A percentile compares a stretch with the other conserved stretches of the same genome.
Evolutionary conservation across 2,888 invertebrate genomes (phyloP).

Genomic region (Microlaimidae sp.): DNA sequence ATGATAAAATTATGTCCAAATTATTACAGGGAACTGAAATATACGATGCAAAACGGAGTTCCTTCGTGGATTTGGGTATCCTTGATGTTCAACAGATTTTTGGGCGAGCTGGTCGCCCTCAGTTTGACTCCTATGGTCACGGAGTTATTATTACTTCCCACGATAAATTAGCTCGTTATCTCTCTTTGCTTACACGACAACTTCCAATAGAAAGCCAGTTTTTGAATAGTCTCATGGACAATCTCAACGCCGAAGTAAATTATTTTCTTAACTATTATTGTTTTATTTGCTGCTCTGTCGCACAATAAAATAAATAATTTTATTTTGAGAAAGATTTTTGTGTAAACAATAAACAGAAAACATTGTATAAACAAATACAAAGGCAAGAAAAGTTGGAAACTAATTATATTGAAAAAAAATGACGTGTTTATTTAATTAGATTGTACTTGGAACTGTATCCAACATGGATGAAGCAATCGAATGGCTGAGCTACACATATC

Average conservation of each 20-base stretch:
- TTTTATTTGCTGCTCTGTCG: too few relatives aligned
- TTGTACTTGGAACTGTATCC: slow-evolving; percentile 82
- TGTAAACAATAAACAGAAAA: too few relatives aligned
- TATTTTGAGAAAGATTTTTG: too few relatives aligned
- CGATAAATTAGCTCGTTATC: slow-evolving; percentile 90
- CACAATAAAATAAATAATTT: too few relatives aligned
- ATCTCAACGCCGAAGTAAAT: slow-evolving; percentile 98
- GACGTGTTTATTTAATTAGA: too few relatives aligned
- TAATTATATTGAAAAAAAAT: too few relatives aligned
- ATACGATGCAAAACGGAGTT: slow-evolving; percentile 91
- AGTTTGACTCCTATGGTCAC: slow-evolving; percentile 92
- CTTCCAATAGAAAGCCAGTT: slow-evolving; percentile 94
- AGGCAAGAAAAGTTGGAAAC: too few relatives aligned
- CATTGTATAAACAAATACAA: too few relatives aligned
- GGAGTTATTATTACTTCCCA: slow-evolving; percentile 95
- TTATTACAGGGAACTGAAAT: slow-evolving; percentile 47
- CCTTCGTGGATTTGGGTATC: slow-evolving; percentile 93
- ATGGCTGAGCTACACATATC: slow-evolving; percentile 88
- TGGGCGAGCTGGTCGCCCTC: slow-evolving; percentile 90
- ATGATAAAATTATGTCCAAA: neutral
- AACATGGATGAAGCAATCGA: slow-evolving; percentile 73
- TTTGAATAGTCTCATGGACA: slow-evolving; percentile 75
- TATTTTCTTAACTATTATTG: too few relatives aligned
- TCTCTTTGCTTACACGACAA: slow-evolving; percentile 86
- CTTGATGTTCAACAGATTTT: slow-evolving; percentile 93